Evolutionary conservation across 2,888 invertebrate genomes (phyloP).

Genomic region (Salticus scenicus): DNA sequence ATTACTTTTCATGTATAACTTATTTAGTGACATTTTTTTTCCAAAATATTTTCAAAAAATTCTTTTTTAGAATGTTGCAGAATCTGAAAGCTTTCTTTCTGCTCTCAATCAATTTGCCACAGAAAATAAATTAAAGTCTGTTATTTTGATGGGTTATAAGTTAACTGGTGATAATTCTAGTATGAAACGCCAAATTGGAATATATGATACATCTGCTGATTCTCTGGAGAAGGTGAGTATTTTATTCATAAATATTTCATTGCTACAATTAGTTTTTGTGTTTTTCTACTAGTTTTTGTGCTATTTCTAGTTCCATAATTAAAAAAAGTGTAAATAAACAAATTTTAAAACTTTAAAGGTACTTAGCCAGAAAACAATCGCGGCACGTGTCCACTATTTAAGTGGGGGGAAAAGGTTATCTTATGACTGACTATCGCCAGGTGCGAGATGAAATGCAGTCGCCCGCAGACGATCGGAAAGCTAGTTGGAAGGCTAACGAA

Average conservation of each 20-base stretch:
- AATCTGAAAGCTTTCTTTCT: constrained; percentile 16
- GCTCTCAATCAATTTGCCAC: constrained; percentile 31
- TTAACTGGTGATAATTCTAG: constrained; percentile 19
- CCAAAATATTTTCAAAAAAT: too few relatives aligned
- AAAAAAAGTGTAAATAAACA: background rate
- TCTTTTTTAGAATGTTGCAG: constrained; percentile 23
- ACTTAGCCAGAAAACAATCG: too few relatives aligned
- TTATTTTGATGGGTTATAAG: constrained; percentile 36
- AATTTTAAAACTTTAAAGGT: too few relatives aligned
- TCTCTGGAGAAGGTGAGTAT: constrained; percentile 39
- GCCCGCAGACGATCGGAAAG: too few relatives aligned
- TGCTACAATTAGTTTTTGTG: background rate
- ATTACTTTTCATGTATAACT: too few relatives aligned
- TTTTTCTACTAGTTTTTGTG: background rate
- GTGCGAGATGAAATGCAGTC: too few relatives aligned
- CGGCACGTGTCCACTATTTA: too few relatives aligned
- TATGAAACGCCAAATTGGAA: constrained; percentile 40
- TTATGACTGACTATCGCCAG: too few relatives aligned
- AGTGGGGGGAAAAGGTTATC: too few relatives aligned
- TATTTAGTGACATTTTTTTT: too few relatives aligned
- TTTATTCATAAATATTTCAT: too few relatives aligned
- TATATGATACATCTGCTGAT: constrained; percentile 30
- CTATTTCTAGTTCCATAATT: background rate
- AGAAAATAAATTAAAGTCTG: constrained; percentile 23
- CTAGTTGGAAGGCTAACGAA: too few relatives aligned